Evolutionary conservation across 2,797 vertebrate genomes (phyloP).

Genomic region (Epinephelus malabaricus): DNA sequence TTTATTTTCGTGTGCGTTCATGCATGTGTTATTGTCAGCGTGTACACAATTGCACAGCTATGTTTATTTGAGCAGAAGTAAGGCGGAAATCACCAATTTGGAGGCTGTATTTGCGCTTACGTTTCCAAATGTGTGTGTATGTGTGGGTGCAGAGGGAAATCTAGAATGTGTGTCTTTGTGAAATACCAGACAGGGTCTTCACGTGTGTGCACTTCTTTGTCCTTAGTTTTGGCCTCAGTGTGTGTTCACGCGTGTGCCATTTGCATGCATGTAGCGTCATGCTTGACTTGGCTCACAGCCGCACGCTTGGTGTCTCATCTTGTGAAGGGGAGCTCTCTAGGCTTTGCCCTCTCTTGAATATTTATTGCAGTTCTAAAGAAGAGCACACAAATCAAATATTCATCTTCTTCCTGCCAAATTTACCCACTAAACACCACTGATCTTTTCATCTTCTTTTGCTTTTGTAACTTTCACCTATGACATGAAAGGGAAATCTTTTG

Average conservation of each 20-base stretch:
- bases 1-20: constrained; percentile 33
- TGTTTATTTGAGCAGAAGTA: constrained; percentile 63
- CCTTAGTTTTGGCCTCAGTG: neutral
- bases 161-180: neutral
- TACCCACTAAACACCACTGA: constrained; percentile 65
- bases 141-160: neutral
- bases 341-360: constrained; percentile 72
- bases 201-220: neutral
- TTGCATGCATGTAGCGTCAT: constrained; percentile 14
- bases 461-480: constrained; percentile 48
- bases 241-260: constrained; percentile 23
- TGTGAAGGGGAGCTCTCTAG: constrained; percentile 53
- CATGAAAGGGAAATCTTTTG: constrained; percentile 35
- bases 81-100: constrained; percentile 57
- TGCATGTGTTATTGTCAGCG: constrained; percentile 32
- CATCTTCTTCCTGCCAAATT: constrained; percentile 67
- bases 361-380: constrained; percentile 68
- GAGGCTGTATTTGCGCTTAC: constrained; percentile 31
- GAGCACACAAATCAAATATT: constrained; percentile 77
- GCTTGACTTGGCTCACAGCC: constrained; percentile 40
- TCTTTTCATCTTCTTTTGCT: constrained; percentile 20
- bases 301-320: constrained; percentile 47
- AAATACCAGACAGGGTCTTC: neutral
- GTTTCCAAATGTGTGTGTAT: constrained; percentile 18
- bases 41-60: constrained; percentile 30